A percentile compares a stretch with the other conserved stretches of the same genome.
Evolutionary conservation across 2,888 invertebrate genomes (phyloP).

Genomic region (Netelia inedita): DNA sequence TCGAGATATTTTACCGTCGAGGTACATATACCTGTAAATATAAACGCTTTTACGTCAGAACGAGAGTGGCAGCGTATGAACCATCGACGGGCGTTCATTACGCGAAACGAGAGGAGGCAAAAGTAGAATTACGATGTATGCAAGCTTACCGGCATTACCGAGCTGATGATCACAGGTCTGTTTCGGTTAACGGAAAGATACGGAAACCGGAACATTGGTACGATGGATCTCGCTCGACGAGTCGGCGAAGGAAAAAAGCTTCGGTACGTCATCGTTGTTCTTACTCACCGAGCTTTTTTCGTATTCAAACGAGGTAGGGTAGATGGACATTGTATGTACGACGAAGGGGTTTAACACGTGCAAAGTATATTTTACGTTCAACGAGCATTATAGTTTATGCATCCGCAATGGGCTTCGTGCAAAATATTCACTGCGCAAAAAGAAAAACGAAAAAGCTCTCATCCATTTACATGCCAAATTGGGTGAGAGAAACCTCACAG

Average conservation of each 20-base stretch:
- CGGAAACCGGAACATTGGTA: constrained; percentile 2
- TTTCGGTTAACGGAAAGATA: constrained; percentile 13
- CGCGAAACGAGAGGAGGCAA: constrained; percentile 27
- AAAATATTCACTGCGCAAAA: background rate
- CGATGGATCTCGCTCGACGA: no score
- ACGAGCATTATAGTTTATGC: background rate
- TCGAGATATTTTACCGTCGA: no score
- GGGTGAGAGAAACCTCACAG: background rate
- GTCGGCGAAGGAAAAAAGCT: background rate
- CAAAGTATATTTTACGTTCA: constrained; percentile 26
- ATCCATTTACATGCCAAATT: background rate
- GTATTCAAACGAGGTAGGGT: background rate
- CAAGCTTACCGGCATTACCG: constrained; percentile 19
- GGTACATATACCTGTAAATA: no score
- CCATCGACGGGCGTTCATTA: background rate
- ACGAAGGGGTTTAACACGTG: background rate
- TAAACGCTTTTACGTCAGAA: background rate
- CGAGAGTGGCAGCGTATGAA: background rate
- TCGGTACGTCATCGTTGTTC: background rate
- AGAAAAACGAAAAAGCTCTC: background rate
- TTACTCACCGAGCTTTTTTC: background rate
- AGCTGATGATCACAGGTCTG: constrained; percentile 12
- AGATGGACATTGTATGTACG: background rate
- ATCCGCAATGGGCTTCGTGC: background rate
- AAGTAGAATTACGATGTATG: constrained; percentile 27